Base-by-base conservation (phyloP, 2,888 invertebrate species). In the Nemurella pictetii region DNA sequence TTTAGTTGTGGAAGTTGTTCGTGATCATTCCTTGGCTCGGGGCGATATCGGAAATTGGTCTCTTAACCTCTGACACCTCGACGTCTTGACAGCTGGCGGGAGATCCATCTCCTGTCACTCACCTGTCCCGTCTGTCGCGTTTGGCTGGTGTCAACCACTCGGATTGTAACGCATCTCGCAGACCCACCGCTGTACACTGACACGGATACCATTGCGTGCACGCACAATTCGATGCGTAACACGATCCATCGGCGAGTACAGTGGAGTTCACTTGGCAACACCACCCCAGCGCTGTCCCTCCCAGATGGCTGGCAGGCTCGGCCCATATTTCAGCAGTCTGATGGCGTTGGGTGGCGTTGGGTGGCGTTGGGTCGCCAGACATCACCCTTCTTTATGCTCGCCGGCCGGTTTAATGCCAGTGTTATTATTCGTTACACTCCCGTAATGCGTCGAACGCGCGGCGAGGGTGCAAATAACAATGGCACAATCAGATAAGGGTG, bases 401-500 rank as follows among this genome's bases (percentile, higher is more conserved):
- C 28, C 7, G 75, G 26, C 7, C 28, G 75, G 25, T 75, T 75
- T n/a, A n/a, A 75, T 75, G 75, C 75, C 28, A 75, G 75, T 75
- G 75, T 75, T 75, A 28, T 75, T 75, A 75, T 75, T 26, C 75
- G 75, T 75, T 75, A 28, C 75, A 27, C 75, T 28, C 26, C 27
- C 75, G 75, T 55, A 55, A 32, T 32, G 32, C 32, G 9, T 32
- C 9, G 32, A 32, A 32, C n/a, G 73, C 20, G 4, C 7, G 12
- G 75, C 9, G 75, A 75, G 75, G 75, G 75, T 75, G 75, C 75
- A 9, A 28, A 26, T 75, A 28, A 75, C 75, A 75, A 75, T 75
- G 75, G 75, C 28, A 75, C 75, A 75, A 75, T 75, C 75, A 75
- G 75, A 55, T 55, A 55, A 55, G 55, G 55, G 55, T 55, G 55